A percentile compares a stretch with the other conserved stretches of the same genome.
Conservation (phyloP, 2,113 vertebrate species). For the Nipponia nippon region DNA sequence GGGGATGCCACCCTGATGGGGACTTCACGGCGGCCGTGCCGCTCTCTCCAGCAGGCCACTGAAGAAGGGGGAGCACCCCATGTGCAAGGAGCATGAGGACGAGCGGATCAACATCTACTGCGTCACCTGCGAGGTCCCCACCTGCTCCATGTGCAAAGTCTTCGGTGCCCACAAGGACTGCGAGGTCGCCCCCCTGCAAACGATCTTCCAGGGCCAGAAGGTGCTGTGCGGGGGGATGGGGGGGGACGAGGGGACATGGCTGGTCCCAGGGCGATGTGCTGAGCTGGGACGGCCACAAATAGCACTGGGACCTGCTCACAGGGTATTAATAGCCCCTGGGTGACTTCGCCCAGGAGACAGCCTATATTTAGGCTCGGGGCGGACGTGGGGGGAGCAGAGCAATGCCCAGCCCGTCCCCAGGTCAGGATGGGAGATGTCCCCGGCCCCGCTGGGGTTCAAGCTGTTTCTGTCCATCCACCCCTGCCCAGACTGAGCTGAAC, state of each 20-base stretch:
- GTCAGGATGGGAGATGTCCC: neutral
- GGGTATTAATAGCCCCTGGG: conserved; percentile 40
- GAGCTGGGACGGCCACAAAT: conserved; percentile 51
- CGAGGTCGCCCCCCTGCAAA: conserved; percentile 87
- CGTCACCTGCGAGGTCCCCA: conserved; percentile 87
- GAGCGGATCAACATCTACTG: conserved; percentile 99
- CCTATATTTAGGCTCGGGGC: conserved; percentile 60
- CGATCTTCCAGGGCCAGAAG: conserved; percentile 86
- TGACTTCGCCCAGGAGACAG: conserved; percentile 45
- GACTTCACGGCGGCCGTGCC: fast-evolving
- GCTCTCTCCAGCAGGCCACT: conserved; percentile 67
- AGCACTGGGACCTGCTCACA: neutral
- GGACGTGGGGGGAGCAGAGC: neutral
- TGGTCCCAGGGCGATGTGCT: neutral
- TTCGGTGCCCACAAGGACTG: conserved; percentile 94
- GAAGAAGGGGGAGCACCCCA: conserved; percentile 85
- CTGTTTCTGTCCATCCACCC: neutral
- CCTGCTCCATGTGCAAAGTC: conserved; percentile 97
- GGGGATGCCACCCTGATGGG: fast-evolving
- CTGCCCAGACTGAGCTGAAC: conserved; percentile 72
- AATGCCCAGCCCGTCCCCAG: fast-evolving
- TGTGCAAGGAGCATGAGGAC: conserved; percentile 94
- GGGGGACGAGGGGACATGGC: neutral
- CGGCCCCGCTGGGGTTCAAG: fast-evolving
- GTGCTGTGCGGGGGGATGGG: neutral